Percentiles rank a stretch among this genome's conserved stretches.
These are phyloP conservation scores for Noctua comes DNA, from an alignment of 2,888 invertebrate species.

Conservation along the genomic window DNA sequence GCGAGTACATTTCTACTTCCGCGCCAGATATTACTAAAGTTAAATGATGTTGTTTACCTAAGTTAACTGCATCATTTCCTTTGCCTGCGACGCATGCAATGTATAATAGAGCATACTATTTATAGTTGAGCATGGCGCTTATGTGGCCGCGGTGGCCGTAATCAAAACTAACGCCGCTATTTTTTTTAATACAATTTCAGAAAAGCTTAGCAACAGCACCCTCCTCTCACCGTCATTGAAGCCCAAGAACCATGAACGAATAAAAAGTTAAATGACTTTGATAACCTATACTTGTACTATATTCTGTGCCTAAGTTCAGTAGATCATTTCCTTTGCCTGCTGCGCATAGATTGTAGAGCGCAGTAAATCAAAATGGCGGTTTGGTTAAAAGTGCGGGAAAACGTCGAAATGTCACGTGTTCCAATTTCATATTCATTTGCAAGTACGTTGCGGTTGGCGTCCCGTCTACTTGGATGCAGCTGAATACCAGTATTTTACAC, in stretches of 20 bases:
- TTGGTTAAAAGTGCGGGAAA: slow-evolving; percentile 29
- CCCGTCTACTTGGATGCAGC: neutral
- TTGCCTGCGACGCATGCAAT: neutral
- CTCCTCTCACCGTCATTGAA: neutral
- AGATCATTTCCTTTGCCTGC: neutral
- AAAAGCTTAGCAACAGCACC: neutral
- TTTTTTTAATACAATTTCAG: neutral
- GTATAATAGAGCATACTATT: neutral
- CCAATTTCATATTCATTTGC: neutral
- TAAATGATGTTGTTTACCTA: slow-evolving; percentile 16
- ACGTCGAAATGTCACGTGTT: neutral
- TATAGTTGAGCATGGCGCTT: neutral
- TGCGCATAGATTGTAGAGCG: neutral
- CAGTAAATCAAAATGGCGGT: slow-evolving; percentile 31
- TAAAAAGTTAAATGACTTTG: no score
- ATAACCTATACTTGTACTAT: no score
- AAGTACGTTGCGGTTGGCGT: neutral
- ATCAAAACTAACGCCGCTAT: neutral
- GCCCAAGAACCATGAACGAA: no score
- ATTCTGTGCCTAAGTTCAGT: neutral
- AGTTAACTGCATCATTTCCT: slow-evolving; percentile 35
- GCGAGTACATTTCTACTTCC: slow-evolving; percentile 35
- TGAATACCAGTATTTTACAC: neutral
- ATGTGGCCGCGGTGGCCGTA: neutral
- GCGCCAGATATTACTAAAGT: slow-evolving; percentile 6